These are phyloP conservation scores for Tuta absoluta DNA, from an alignment of 2,888 invertebrate genomes.

Conservation along the genomic window DNA sequence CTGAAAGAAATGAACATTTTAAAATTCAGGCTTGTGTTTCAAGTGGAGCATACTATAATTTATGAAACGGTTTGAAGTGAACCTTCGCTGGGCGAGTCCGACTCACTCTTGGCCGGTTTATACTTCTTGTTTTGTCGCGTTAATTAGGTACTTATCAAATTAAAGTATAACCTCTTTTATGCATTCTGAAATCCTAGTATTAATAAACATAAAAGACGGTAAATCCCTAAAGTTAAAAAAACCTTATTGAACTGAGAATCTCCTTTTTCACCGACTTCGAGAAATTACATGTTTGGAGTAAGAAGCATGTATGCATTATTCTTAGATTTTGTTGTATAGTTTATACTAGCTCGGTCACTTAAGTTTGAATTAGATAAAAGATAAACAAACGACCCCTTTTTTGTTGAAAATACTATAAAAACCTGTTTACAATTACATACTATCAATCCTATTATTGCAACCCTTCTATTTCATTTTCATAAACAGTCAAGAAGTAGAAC, in stretches of 20 bases:
- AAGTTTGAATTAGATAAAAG: not conserved
- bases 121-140: not conserved
- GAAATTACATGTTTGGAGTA: no score
- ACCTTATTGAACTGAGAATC: not conserved
- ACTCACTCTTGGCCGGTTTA: no score
- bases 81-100: no score
- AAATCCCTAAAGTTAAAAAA: not conserved
- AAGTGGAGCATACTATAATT: no score
- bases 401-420: not conserved
- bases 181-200: conserved; percentile 7
- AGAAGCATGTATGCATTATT: no score
- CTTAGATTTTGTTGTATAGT: no score
- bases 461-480: conserved; percentile 3
- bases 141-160: not conserved
- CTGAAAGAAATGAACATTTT: no score
- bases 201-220: conserved; percentile 11
- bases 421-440: conserved; percentile 27
- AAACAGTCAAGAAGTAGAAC: conserved; percentile 2
- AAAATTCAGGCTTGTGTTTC: no score
- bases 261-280: not conserved
- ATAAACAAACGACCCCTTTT: not conserved
- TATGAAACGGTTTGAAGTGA: no score
- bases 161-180: not conserved
- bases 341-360: not conserved
- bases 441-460: conserved; percentile 50